These are phyloP conservation scores for Capitella teleta DNA, from an alignment of 1,140 invertebrate species.

Conservation along the genomic window DNA sequence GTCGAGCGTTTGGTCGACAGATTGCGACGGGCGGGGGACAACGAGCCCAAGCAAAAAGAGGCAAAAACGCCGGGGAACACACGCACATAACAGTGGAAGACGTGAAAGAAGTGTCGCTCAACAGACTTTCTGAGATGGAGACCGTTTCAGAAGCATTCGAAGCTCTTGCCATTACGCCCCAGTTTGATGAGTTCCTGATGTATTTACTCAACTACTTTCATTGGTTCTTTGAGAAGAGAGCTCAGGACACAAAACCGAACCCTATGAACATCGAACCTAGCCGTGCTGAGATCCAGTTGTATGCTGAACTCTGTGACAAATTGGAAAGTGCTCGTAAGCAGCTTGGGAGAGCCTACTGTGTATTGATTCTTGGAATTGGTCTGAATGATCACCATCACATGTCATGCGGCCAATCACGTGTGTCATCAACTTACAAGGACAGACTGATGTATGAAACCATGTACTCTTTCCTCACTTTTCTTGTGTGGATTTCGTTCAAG, in stretches of 20 bases:
- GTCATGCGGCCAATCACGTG: slow-evolving; percentile 36
- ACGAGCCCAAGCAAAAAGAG: too few species aligned
- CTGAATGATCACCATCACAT: slow-evolving; percentile 37
- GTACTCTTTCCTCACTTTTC: slow-evolving; percentile 35
- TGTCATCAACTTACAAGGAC: slow-evolving; percentile 35
- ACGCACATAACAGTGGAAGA: too few species aligned
- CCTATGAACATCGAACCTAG: slow-evolving; percentile 39
- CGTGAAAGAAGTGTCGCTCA: too few species aligned
- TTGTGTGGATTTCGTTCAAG: slow-evolving; percentile 37
- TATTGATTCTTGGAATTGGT: slow-evolving; percentile 35
- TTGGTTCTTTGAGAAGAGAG: slow-evolving; percentile 37
- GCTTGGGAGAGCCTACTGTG: slow-evolving; percentile 35
- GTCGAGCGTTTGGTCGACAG: too few species aligned
- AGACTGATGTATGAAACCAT: slow-evolving; percentile 36
- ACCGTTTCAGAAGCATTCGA: too few species aligned
- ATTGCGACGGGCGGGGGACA: too few species aligned
- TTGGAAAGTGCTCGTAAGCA: slow-evolving; percentile 27
- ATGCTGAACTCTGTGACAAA: slow-evolving; percentile 26
- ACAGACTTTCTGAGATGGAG: too few species aligned
- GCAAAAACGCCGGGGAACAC: too few species aligned
- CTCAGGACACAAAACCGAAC: slow-evolving; percentile 28
- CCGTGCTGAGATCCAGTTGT: slow-evolving; percentile 30
- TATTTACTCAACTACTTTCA: slow-evolving; percentile 35
- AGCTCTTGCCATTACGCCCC: too few species aligned
- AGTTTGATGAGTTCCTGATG: slow-evolving; percentile 36